phyloP scores from a whole-genome alignment of 2,888 invertebrate species.

The Agrotis segetum region DNA sequence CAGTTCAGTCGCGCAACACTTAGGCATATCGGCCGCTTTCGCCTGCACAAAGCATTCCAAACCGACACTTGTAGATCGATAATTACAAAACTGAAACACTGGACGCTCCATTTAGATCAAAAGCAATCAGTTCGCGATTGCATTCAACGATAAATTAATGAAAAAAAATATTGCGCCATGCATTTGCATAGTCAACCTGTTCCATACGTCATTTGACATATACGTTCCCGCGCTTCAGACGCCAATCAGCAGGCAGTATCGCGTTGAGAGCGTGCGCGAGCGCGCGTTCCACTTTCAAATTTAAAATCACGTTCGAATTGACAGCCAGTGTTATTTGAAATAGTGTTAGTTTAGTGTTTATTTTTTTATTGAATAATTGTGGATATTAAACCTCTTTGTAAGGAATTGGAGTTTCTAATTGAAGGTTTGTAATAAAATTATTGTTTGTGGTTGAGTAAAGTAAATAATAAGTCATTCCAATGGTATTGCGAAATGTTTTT shows the following conservation, averaged over 20 bases:
- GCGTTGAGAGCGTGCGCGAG: constrained; percentile 74
- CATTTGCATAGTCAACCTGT: constrained; percentile 73
- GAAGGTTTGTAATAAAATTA: constrained; percentile 74
- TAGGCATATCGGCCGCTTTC: constrained; percentile 46
- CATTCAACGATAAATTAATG: constrained; percentile 58
- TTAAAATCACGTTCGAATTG: constrained; percentile 58
- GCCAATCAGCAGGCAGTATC: constrained; percentile 83
- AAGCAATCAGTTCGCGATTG: constrained; percentile 68
- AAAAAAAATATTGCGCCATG: constrained; percentile 54
- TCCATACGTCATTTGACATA: constrained; percentile 74
- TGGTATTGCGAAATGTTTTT: constrained; percentile 77
- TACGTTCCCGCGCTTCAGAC: constrained; percentile 81
- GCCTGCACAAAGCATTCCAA: constrained; percentile 47
- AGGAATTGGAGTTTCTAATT: constrained; percentile 43
- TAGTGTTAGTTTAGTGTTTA: constrained; percentile 55
- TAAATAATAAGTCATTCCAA: constrained; percentile 70
- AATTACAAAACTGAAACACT: constrained; percentile 66
- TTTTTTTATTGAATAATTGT: constrained; percentile 40
- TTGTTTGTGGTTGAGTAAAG: constrained; percentile 66
- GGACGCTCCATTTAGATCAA: constrained; percentile 71
- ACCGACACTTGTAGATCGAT: constrained; percentile 51
- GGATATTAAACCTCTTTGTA: constrained; percentile 43
- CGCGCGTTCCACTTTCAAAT: constrained; percentile 75
- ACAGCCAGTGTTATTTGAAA: constrained; percentile 57
- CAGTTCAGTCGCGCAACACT: constrained; percentile 38